These are phyloP conservation scores for Magallana gigas DNA, from an alignment of 1,140 invertebrate genomes.

Conservation along the genomic window DNA sequence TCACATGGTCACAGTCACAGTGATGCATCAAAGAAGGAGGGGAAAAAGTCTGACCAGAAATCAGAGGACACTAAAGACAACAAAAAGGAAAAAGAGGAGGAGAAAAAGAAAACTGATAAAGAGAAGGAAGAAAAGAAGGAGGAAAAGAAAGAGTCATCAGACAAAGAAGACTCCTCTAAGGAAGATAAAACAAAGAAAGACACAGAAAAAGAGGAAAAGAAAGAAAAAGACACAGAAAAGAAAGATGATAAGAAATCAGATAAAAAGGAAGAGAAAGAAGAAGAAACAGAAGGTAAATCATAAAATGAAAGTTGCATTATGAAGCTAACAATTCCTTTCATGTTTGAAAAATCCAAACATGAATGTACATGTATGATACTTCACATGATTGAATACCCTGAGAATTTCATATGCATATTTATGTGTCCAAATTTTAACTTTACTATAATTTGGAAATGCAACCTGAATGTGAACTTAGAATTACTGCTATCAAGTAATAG, in stretches of 20 bases:
- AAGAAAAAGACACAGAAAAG: constrained; percentile 46
- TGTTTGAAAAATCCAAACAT: no score
- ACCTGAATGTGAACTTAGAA: no score
- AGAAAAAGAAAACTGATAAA: constrained; percentile 58
- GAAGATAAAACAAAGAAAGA: constrained; percentile 46
- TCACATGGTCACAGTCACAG: constrained; percentile 61
- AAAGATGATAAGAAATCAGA: constrained; percentile 32
- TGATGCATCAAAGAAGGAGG: constrained; percentile 46
- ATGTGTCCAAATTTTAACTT: no score
- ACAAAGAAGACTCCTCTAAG: constrained; percentile 64
- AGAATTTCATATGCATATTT: no score
- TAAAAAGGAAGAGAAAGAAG: constrained; percentile 49
- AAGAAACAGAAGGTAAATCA: constrained; percentile 51
- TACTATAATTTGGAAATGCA: no score
- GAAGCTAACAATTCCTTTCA: no score
- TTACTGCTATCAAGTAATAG: no score
- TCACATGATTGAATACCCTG: no score
- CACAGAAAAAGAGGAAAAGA: constrained; percentile 23
- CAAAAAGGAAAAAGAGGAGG: constrained; percentile 62
- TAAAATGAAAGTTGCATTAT: not conserved
- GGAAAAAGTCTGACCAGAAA: constrained; percentile 63
- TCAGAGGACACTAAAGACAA: constrained; percentile 65
- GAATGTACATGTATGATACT: no score
- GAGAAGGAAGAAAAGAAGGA: constrained; percentile 53
- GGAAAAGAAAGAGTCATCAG: constrained; percentile 52